Percentiles rank a stretch among this genome's conserved stretches.
Conservation (phyloP, 2,797 vertebrate species). For the Bradypodion ventrale region DNA sequence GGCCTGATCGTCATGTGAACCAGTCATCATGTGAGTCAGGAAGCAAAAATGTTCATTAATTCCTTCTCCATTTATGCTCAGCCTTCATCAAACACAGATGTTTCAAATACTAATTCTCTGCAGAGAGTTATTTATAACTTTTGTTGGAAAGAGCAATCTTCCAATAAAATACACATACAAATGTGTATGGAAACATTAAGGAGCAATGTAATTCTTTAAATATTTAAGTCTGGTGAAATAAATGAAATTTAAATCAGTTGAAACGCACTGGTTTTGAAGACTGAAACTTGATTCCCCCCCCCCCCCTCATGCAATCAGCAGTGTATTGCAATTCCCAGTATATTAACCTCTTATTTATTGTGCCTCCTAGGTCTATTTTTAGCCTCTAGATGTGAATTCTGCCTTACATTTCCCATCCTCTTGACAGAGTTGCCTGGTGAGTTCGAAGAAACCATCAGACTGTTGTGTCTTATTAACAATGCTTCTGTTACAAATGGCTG, state of each 20-base stretch:
- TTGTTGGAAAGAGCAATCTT: neutral
- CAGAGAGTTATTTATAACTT: slow-evolving; percentile 21
- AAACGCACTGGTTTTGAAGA: neutral
- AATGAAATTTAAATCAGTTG: neutral
- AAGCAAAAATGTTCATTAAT: neutral
- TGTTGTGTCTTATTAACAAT: slow-evolving; percentile 31
- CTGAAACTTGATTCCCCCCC: neutral
- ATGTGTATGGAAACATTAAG: neutral
- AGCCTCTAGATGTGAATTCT: slow-evolving; percentile 28
- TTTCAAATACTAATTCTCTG: slow-evolving; percentile 20
- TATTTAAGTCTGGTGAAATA: neutral
- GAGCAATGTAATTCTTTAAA: neutral
- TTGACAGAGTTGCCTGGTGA: slow-evolving; percentile 26
- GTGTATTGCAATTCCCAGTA: neutral
- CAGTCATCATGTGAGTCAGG: neutral
- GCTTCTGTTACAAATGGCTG: slow-evolving; percentile 27
- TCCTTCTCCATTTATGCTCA: neutral
- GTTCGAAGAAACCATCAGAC: slow-evolving; percentile 38
- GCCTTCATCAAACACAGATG: neutral
- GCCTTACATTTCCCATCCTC: slow-evolving; percentile 25
- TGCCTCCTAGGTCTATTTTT: slow-evolving; percentile 8
- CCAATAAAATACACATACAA: slow-evolving; percentile 25
- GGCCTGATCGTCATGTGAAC: neutral
- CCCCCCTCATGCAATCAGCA: slow-evolving; percentile 18
- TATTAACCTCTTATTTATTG: neutral